Conservation (phyloP, 2,888 invertebrate genomes). For the Napeogenes sylphis region DNA sequence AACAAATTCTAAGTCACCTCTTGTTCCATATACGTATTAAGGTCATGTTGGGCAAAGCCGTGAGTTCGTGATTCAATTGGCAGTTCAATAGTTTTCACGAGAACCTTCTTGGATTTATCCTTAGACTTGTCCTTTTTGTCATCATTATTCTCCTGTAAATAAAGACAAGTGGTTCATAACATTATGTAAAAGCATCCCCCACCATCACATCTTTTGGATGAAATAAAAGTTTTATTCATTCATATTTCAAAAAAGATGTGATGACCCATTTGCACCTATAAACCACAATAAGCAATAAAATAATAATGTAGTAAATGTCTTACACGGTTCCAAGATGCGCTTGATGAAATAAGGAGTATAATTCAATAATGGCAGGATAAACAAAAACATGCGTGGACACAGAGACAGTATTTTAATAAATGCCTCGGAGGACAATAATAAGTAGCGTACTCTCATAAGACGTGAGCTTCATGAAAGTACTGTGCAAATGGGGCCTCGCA, state of each 20-base stretch:
- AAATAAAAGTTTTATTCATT: constrained; percentile 25
- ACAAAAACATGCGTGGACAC: constrained; percentile 76
- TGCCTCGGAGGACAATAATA: constrained; percentile 32
- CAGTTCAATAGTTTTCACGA: constrained; percentile 89
- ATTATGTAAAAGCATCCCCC: constrained; percentile 48
- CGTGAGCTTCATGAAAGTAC: constrained; percentile 50
- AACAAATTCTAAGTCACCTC: constrained; percentile 76
- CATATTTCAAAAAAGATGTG: constrained; percentile 39
- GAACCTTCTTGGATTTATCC: constrained; percentile 82
- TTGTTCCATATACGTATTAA: constrained; percentile 86
- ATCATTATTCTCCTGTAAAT: constrained; percentile 73
- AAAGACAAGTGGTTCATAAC: constrained; percentile 52
- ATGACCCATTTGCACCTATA: constrained; percentile 73
- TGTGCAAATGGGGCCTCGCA: constrained; percentile 74
- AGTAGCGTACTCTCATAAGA: constrained; percentile 46
- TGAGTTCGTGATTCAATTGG: constrained; percentile 87
- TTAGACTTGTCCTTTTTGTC: constrained; percentile 83
- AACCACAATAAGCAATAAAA: constrained; percentile 36
- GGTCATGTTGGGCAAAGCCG: constrained; percentile 83
- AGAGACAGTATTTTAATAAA: constrained; percentile 48
- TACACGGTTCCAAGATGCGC: constrained; percentile 40
- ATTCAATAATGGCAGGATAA: constrained; percentile 39
- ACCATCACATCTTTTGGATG: constrained; percentile 58
- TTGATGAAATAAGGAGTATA: constrained; percentile 43
- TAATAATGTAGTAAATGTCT: constrained; percentile 32